Conservation (phyloP, 1,140 invertebrate species). For the Rhyzopertha dominica region DNA sequence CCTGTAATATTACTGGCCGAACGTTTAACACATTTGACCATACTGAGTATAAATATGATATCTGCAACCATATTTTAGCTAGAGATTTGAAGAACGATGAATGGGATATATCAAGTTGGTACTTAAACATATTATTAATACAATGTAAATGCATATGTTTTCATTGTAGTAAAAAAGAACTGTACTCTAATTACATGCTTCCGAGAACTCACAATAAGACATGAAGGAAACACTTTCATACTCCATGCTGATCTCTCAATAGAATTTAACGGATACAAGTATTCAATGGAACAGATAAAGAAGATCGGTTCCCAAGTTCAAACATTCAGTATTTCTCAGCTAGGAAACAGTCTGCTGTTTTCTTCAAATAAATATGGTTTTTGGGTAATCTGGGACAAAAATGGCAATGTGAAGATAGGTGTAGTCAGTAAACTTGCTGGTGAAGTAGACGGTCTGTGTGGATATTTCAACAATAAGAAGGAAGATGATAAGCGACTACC, state of each 20-base stretch:
- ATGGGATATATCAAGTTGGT: constrained; percentile 63
- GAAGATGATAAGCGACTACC: constrained; percentile 67
- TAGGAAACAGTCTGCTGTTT: constrained; percentile 64
- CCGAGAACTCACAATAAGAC: constrained; percentile 53
- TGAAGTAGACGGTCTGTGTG: constrained; percentile 72
- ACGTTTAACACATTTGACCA: constrained; percentile 76
- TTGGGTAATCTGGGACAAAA: constrained; percentile 63
- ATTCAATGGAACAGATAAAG: constrained; percentile 62
- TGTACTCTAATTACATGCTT: constrained; percentile 52
- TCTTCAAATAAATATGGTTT: constrained; percentile 66
- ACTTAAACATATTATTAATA: too few relatives aligned
- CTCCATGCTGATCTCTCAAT: constrained; percentile 62
- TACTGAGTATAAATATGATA: constrained; percentile 68
- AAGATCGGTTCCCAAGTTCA: constrained; percentile 59
- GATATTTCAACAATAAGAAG: constrained; percentile 62
- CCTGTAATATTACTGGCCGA: constrained; percentile 68
- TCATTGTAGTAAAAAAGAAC: constrained; percentile 58
- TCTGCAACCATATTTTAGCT: constrained; percentile 73
- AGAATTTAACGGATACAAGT: constrained; percentile 59
- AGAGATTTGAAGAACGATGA: constrained; percentile 57
- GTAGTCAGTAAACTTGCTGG: constrained; percentile 56
- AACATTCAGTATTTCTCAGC: constrained; percentile 60
- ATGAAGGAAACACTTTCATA: constrained; percentile 53
- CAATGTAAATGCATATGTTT: too few relatives aligned
- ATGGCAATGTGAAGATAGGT: constrained; percentile 66